phyloP scores from a whole-genome alignment of 2,113 vertebrate genomes.

The Tautogolabrus adspersus region DNA sequence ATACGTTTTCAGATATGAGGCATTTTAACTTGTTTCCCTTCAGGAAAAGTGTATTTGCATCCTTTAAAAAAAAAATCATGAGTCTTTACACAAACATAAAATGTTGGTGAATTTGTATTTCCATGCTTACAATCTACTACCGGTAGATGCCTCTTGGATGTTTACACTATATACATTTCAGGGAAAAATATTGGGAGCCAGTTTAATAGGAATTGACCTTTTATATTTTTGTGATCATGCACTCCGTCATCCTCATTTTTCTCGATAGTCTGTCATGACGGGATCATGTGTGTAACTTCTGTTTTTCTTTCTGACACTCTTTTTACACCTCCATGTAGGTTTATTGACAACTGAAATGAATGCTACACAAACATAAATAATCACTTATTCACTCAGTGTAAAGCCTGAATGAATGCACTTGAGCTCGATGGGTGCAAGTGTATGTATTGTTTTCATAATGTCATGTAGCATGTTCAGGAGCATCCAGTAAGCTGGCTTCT shows the following conservation, averaged over 20 bases:
- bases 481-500: neutral
- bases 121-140: neutral
- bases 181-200: conserved; percentile 30
- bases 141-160: conserved; percentile 21
- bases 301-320: neutral
- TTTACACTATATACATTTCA: conserved; percentile 63
- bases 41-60: neutral
- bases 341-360: neutral
- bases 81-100: neutral
- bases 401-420: neutral
- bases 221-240: conserved; percentile 31
- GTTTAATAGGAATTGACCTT: conserved; percentile 14
- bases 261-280: neutral
- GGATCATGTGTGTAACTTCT: conserved; percentile 16
- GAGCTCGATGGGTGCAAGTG: neutral
- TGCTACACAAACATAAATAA: neutral
- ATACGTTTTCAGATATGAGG: neutral
- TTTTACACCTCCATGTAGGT: neutral
- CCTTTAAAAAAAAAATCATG: neutral
- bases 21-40: neutral
- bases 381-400: neutral
- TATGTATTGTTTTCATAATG: neutral
- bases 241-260: conserved; percentile 1
- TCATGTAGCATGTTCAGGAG: conserved; percentile 17
- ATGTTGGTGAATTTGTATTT: neutral